Conservation (phyloP, 1,140 invertebrate genomes). For the Leptoteleia sp. region DNA sequence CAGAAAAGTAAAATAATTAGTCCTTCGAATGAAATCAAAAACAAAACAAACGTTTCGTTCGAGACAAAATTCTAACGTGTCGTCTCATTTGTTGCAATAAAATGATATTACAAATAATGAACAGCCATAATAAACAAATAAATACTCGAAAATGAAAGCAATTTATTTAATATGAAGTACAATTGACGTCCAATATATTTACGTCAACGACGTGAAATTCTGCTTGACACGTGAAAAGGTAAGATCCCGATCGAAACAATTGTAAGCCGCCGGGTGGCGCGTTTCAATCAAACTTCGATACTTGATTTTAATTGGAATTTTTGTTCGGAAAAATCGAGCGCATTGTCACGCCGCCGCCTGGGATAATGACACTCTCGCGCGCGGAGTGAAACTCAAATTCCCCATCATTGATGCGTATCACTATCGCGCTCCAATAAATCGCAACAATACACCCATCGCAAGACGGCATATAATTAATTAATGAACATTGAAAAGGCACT, state of each 20-base stretch:
- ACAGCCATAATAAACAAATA: no score
- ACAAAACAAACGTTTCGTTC: no score
- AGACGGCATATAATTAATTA: conserved; percentile 64
- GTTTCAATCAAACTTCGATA: conserved; percentile 37
- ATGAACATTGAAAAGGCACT: conserved; percentile 48
- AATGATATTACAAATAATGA: no score
- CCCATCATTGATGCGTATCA: conserved; percentile 59
- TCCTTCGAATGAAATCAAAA: no score
- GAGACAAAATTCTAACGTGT: no score
- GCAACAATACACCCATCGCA: conserved; percentile 52
- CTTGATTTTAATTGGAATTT: conserved; percentile 40
- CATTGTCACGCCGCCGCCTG: conserved; percentile 34
- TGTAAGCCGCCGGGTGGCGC: conserved; percentile 6
- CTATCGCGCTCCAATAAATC: conserved; percentile 64
- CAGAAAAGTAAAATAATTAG: no score
- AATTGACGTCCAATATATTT: conserved; percentile 13
- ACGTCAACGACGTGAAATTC: conserved; percentile 11
- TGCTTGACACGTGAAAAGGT: conserved; percentile 1
- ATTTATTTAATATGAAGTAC: no score
- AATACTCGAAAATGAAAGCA: no score
- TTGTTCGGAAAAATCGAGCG: conserved; percentile 33
- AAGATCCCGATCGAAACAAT: conserved; percentile 36
- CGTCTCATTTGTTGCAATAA: no score
- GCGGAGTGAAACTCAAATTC: conserved; percentile 56
- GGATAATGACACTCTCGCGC: conserved; percentile 49